A percentile compares a stretch with the other conserved stretches of the same genome.
These are phyloP conservation scores for Microvelia longipes DNA, from an alignment of 1,140 invertebrate genomes.

Conservation along the genomic window DNA sequence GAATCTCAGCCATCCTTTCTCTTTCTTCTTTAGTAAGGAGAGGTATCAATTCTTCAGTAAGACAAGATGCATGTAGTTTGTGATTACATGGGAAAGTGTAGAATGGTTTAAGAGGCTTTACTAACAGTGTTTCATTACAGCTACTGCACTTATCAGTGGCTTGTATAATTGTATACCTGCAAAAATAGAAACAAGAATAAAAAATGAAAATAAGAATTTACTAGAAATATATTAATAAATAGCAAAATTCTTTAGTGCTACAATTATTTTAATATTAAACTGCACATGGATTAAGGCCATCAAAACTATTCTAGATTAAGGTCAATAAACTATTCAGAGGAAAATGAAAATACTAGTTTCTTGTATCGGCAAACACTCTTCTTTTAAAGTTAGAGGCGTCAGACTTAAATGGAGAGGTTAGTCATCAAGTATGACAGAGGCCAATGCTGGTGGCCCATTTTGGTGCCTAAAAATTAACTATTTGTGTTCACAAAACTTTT, in stretches of 20 bases:
- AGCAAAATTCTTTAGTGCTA: not conserved
- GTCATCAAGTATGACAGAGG: too few species aligned
- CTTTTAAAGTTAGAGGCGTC: too few species aligned
- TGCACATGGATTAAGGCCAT: not conserved
- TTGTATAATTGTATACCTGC: slow-evolving; percentile 56
- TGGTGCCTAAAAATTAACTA: too few species aligned
- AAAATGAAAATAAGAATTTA: not conserved
- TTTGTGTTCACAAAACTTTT: too few species aligned
- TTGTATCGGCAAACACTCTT: too few species aligned
- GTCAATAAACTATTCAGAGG: too few species aligned
- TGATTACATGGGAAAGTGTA: slow-evolving; percentile 91
- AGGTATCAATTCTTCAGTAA: slow-evolving; percentile 62
- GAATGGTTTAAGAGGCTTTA: slow-evolving; percentile 67
- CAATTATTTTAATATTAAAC: too few species aligned
- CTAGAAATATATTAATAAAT: not conserved
- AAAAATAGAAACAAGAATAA: slow-evolving; percentile 10
- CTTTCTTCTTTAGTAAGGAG: slow-evolving; percentile 37
- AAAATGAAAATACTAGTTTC: not conserved
- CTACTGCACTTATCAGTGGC: slow-evolving; percentile 61
- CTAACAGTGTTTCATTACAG: slow-evolving; percentile 64
- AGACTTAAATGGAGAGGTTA: too few species aligned
- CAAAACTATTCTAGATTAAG: not conserved
- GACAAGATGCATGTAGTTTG: slow-evolving; percentile 84
- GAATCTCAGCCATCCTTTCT: slow-evolving; percentile 35
- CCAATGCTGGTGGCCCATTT: too few species aligned